Conservation (phyloP, 2,113 vertebrate species). For the Campylomormyrus tamandua region DNA sequence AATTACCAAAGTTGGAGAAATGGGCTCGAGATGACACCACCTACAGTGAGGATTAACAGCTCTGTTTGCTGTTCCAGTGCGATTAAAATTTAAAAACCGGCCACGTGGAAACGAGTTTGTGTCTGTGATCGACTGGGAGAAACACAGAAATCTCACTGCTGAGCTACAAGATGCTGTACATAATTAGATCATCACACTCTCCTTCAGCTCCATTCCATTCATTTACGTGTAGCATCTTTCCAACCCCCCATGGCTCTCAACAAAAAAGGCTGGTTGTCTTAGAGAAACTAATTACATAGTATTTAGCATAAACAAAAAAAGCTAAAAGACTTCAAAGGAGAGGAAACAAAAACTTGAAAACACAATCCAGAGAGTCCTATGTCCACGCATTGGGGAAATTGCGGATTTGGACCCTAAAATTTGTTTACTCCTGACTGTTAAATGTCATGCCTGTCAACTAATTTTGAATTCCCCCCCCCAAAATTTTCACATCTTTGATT, state of each 20-base stretch:
- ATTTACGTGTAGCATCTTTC: background rate
- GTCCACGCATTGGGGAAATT: background rate
- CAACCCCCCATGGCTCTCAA: background rate
- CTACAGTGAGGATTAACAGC: conserved; percentile 33
- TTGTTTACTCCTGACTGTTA: background rate
- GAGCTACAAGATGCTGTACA: background rate
- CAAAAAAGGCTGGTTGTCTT: background rate
- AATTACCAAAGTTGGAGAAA: conserved; percentile 33
- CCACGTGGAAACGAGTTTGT: conserved; percentile 4
- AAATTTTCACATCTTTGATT: background rate
- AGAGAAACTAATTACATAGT: background rate
- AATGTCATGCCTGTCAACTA: background rate
- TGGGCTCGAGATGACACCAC: conserved; percentile 25
- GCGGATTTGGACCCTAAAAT: background rate
- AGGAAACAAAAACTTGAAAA: background rate
- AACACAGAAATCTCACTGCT: background rate
- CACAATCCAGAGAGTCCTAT: background rate
- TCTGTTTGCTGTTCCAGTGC: conserved; percentile 37
- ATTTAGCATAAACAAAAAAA: background rate
- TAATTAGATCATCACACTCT: background rate
- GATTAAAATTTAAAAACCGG: conserved; percentile 33
- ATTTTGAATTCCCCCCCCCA: background rate
- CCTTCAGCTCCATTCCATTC: background rate
- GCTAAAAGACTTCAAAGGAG: background rate
- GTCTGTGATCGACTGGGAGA: background rate